Conservation (phyloP, 2,113 vertebrate genomes). For the Xenus cinereus region DNA sequence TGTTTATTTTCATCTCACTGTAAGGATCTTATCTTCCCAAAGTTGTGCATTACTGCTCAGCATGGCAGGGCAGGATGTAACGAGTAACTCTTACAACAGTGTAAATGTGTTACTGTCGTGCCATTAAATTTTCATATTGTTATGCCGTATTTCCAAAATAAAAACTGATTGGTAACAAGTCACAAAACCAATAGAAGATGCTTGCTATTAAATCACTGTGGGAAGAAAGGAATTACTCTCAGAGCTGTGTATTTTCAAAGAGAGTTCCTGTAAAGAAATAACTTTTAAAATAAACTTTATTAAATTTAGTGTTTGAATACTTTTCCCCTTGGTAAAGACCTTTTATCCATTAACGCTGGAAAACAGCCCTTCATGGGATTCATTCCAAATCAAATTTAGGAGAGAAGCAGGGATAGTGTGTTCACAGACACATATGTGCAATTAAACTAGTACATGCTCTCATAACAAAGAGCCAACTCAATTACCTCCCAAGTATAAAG, state of each 20-base stretch:
- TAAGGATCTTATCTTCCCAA: slow-evolving; percentile 55
- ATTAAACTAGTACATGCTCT: slow-evolving; percentile 44
- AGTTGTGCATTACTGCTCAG: slow-evolving; percentile 35
- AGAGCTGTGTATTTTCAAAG: slow-evolving; percentile 18
- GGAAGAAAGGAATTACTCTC: slow-evolving; percentile 1
- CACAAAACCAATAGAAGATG: background rate
- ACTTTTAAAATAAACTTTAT: slow-evolving; percentile 65
- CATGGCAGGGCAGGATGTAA: background rate
- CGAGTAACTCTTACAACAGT: slow-evolving; percentile 8
- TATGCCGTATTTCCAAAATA: slow-evolving; percentile 61
- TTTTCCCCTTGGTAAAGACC: slow-evolving; percentile 65
- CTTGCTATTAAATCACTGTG: background rate
- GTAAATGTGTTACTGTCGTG: slow-evolving; percentile 35
- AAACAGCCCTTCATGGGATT: slow-evolving; percentile 38
- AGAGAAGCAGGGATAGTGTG: slow-evolving; percentile 53
- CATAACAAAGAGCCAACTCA: slow-evolving; percentile 52
- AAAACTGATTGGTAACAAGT: slow-evolving; percentile 4
- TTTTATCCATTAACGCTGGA: slow-evolving; percentile 69
- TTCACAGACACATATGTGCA: slow-evolving; percentile 63
- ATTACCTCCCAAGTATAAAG: slow-evolving; percentile 53
- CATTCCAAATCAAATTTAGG: slow-evolving; percentile 73
- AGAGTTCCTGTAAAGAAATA: slow-evolving; percentile 59
- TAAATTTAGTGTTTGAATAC: slow-evolving; percentile 63
- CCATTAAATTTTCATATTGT: slow-evolving; percentile 56
- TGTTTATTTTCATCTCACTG: slow-evolving; percentile 64